Evolutionary conservation across 2,113 vertebrate genomes (phyloP).

Genomic region (Tympanuchus pallidicinctus): DNA sequence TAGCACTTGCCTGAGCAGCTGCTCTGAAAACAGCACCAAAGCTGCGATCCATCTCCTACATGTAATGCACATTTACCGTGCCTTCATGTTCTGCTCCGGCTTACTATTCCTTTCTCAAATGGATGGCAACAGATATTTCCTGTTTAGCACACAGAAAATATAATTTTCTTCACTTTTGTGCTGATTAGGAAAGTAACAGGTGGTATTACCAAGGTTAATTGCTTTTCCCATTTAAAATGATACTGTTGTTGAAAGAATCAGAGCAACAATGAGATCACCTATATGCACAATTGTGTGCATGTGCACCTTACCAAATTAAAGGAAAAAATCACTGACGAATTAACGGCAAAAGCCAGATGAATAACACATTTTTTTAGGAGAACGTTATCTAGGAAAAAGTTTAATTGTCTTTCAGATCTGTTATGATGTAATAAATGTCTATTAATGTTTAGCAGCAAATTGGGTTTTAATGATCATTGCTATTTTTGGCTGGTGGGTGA

Average conservation of each 20-base stretch:
- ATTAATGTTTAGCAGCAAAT: constrained; percentile 74
- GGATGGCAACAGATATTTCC: background rate
- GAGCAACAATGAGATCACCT: background rate
- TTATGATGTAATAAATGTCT: constrained; percentile 69
- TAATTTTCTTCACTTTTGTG: background rate
- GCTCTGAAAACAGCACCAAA: background rate
- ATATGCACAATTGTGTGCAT: background rate
- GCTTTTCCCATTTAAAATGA: background rate
- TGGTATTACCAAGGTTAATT: background rate
- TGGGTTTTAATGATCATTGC: constrained; percentile 70
- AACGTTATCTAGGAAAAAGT: constrained; percentile 55
- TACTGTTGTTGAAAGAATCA: background rate
- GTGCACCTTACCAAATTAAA: background rate
- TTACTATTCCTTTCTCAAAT: background rate
- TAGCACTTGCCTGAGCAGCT: background rate
- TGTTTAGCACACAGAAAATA: background rate
- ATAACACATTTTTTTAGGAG: constrained; percentile 43
- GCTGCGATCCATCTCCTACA: background rate
- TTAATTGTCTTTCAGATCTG: constrained; percentile 71
- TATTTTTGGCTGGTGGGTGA: constrained; percentile 69
- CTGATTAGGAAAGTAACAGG: background rate
- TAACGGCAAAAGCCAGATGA: constrained; percentile 23
- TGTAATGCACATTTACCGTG: background rate
- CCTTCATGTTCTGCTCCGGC: background rate
- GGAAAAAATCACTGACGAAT: background rate